Base-by-base conservation (phyloP, 35 echinoderm and acorn worm genomes). In the Amphiura filiformis region DNA sequence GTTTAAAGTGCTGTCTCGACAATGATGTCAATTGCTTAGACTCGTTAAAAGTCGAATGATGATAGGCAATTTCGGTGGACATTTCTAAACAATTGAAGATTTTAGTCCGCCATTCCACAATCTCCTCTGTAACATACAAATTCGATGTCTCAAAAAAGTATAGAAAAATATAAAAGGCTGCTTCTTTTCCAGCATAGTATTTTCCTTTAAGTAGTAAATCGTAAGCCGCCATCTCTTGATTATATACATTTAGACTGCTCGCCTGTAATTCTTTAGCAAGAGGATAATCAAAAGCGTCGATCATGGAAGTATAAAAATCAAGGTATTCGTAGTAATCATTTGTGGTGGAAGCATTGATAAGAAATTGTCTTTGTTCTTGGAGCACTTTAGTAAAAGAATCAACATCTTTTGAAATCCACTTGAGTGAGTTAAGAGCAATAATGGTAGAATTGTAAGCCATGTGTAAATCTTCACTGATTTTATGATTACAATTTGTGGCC, bases 41-140 rank as follows among this genome's bases (percentile, higher is more conserved):
- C 5, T 47, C 41, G 41, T 9, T 47, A 47, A 9, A 9, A 17
- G 5, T 47, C 5, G 4, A 9, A 17, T 47, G 17, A 9, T 17
- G 4, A 17, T 9, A 47, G 41, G 41, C 41, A 47, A 4, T 4
- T 4, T 47, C 41, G 17, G 5, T 31, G 39, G 76, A 47, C 31
- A 36, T 85, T 22, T 85, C 64, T 39, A 91, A 85, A 26, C 56
- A 85, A n/a, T 44, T 31, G 0, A 44, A 38, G 35, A 87, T 44
- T 28, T 39, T 87, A 57, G n/a, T 77, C 31, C 49, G 76, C 13
- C 20, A 34, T 42, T 23, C 36, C 32, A n/a, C 22, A 49, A 35
- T 13, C 20, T 22, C 28, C 31, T 70, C 47, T 87, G 39, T 49
- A 37, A 37, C 65, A 87, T 22, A 28, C 12, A n/a, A 30, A 44